Percentiles rank a stretch among this genome's conserved stretches.
phyloP scores from a whole-genome alignment of 2,888 invertebrate genomes.

The Stenodera caucasica region DNA sequence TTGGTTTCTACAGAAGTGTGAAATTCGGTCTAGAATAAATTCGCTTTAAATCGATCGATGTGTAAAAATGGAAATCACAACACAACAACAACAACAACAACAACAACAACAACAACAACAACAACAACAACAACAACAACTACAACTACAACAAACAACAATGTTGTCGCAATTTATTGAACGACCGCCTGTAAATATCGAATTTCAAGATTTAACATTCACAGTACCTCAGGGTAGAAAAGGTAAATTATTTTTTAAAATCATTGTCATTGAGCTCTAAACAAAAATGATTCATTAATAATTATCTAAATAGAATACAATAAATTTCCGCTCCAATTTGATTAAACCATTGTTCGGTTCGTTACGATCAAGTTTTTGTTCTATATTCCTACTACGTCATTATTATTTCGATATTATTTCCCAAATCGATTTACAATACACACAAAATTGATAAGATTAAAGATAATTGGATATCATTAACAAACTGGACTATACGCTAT shows the following conservation, averaged over 20 bases:
- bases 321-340: constrained; percentile 10
- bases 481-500: too few relatives aligned
- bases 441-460: too few relatives aligned
- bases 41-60: too few relatives aligned
- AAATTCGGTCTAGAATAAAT: too few relatives aligned
- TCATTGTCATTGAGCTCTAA: background rate
- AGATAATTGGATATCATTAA: too few relatives aligned
- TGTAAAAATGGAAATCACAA: background rate
- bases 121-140: background rate
- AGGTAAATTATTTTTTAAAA: constrained; percentile 55
- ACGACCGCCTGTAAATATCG: constrained; percentile 76
- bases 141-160: too few relatives aligned
- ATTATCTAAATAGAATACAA: background rate
- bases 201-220: constrained; percentile 81
- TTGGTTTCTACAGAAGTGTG: too few relatives aligned
- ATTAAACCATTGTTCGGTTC: background rate
- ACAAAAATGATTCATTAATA: background rate
- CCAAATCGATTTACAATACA: too few relatives aligned
- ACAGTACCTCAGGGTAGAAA: constrained; percentile 73
- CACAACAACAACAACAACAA: background rate
- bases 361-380: too few relatives aligned
- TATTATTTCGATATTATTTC: too few relatives aligned
- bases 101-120: background rate
- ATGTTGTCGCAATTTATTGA: constrained; percentile 63
- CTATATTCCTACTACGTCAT: too few relatives aligned